These are phyloP conservation scores for Microcaecilia unicolor DNA, from an alignment of 2,797 vertebrate genomes.

Conservation along the genomic window DNA sequence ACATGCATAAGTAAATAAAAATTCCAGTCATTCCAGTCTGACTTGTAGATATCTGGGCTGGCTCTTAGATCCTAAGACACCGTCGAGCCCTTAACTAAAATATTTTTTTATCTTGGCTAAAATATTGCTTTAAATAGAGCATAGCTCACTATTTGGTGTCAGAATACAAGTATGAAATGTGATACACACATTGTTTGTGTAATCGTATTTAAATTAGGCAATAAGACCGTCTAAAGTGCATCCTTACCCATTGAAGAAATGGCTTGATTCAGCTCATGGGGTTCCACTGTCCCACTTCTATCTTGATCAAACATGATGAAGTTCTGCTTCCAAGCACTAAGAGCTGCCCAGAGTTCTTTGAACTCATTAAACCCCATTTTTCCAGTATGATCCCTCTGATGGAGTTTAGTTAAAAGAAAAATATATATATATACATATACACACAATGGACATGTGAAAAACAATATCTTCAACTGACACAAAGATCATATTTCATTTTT, in stretches of 20 bases:
- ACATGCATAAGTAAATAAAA: too few relatives aligned
- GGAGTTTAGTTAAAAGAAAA: conserved; percentile 42
- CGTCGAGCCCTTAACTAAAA: too few relatives aligned
- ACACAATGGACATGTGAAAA: too few relatives aligned
- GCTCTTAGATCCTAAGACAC: too few relatives aligned
- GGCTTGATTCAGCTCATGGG: conserved; percentile 71
- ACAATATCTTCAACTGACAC: too few relatives aligned
- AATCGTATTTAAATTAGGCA: too few relatives aligned
- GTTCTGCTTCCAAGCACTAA: conserved; percentile 86
- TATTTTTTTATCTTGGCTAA: too few relatives aligned
- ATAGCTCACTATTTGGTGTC: neutral
- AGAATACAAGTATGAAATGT: neutral
- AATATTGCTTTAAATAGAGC: too few relatives aligned
- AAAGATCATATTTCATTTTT: too few relatives aligned
- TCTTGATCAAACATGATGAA: conserved; percentile 79
- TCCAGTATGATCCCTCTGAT: conserved; percentile 72
- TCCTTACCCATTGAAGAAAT: conserved; percentile 73
- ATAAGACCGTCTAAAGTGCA: neutral
- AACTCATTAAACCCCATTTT: conserved; percentile 90
- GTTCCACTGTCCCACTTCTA: conserved; percentile 72
- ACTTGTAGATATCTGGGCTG: too few relatives aligned
- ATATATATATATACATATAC: too few relatives aligned
- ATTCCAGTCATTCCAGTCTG: too few relatives aligned
- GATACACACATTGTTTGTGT: neutral
- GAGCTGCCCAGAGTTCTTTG: conserved; percentile 75